phyloP scores from a whole-genome alignment of 2,888 invertebrate genomes.

The Tetragnatha montana region DNA sequence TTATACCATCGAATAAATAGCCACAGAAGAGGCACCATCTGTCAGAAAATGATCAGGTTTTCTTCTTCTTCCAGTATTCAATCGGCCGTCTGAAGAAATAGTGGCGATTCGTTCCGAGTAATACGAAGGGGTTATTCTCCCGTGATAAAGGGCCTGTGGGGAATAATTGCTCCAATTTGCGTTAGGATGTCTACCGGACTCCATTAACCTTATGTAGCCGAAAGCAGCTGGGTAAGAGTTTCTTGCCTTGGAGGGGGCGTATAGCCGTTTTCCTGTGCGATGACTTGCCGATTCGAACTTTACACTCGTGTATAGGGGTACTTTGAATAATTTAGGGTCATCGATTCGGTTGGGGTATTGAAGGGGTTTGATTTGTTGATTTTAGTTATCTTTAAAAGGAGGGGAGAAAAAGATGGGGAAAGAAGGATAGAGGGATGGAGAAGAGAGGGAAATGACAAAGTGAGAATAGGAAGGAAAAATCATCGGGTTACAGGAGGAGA shows the following conservation, averaged over 20 bases:
- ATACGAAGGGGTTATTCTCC: constrained; percentile 14
- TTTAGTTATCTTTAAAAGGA: no score
- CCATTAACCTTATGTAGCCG: constrained; percentile 8
- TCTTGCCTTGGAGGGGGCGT: background rate
- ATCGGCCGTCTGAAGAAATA: background rate
- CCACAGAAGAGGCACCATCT: background rate
- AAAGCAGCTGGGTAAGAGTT: background rate
- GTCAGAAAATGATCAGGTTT: background rate
- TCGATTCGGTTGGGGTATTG: no score
- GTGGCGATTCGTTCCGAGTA: background rate
- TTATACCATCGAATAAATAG: background rate
- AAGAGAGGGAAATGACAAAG: no score
- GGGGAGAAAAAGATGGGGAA: no score
- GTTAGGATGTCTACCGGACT: constrained; percentile 16
- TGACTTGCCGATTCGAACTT: no score
- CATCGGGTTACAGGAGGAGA: no score
- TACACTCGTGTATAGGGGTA: no score
- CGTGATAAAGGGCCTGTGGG: constrained; percentile 22
- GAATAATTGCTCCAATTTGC: constrained; percentile 39
- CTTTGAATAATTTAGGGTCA: no score
- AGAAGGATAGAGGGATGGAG: no score
- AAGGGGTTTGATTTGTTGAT: no score
- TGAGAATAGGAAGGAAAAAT: no score
- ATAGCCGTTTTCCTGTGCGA: no score
- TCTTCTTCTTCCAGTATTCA: background rate